Evolutionary conservation across 1,140 invertebrate species (phyloP).

Genomic region (Phortica variegata): DNA sequence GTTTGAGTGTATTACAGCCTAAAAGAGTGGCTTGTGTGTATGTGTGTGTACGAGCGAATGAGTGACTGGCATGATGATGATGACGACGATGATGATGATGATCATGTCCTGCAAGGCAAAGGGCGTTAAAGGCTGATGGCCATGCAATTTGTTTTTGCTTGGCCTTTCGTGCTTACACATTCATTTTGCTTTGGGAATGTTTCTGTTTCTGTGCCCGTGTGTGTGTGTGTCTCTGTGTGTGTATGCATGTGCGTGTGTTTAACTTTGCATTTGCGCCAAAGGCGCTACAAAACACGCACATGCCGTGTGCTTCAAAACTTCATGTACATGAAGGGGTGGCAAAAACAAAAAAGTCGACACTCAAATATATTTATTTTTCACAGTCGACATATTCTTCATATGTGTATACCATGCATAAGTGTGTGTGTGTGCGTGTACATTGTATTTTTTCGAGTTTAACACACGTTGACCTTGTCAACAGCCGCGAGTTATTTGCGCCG

Average conservation of each 20-base stretch:
- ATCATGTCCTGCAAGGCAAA: conserved; percentile 5
- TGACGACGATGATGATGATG: neutral
- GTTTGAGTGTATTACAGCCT: too few relatives aligned
- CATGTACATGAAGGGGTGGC: too few relatives aligned
- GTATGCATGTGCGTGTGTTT: conserved; percentile 16
- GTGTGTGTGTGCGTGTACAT: conserved; percentile 7
- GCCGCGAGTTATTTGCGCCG: conserved; percentile 30
- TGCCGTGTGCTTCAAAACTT: too few relatives aligned
- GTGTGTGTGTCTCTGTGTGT: conserved; percentile 12
- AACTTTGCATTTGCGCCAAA: neutral
- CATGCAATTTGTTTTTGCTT: too few relatives aligned
- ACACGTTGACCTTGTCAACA: conserved; percentile 32
- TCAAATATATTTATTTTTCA: too few relatives aligned
- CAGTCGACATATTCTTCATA: too few relatives aligned
- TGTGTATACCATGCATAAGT: conserved; percentile 10
- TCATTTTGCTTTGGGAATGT: neutral
- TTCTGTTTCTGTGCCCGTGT: conserved; percentile 4
- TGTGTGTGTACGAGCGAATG: too few relatives aligned
- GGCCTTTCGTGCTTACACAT: conserved; percentile 21
- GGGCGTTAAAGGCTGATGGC: conserved; percentile 8
- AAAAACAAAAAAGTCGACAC: too few relatives aligned
- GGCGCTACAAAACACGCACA: too few relatives aligned
- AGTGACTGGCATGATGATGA: neutral
- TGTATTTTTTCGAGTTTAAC: neutral
- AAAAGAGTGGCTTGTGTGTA: too few relatives aligned